Base-by-base conservation (phyloP, 2,888 invertebrate species). In the Trissoscelio sp. region DNA sequence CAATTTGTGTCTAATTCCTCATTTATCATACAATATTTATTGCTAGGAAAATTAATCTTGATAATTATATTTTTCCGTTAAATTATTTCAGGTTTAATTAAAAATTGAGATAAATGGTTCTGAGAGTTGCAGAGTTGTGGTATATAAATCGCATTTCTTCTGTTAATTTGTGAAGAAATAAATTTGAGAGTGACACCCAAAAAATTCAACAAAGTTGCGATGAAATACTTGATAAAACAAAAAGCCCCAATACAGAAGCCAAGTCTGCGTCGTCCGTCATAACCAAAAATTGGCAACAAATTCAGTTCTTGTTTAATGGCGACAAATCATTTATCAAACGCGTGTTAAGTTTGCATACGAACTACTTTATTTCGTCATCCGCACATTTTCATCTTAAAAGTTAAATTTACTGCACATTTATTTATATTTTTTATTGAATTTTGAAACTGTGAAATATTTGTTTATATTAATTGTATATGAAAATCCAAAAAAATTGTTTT, bases 271-370 rank as follows among this genome's bases (percentile, higher is more conserved):
- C 53, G 53, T 31, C 28, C 53, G 44, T 44, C 44, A 53, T 53
- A 20, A 16, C 53, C 53, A 53, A 31, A 53, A 28, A 31, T 53
- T 53, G 53, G 53, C 53, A 53, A 6, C 53, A 31, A 53, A 31
- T 14, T 53, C n/a, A 1, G 53, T 31, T 16, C 53, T 53, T 31
- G 9, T 53, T 31, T 53, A 53, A 53, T 53, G 53, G 14, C 53
- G 53, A 53, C 14, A 53, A 53, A 31, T 31, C 53, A 53, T 53
- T 53, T 53, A 31, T 53, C 53, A 53, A 53, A 28, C 48, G 24
- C 24, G 24, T 9, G 3, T 53, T 31, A 14, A n/a, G 7, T 53
- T 31, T 31, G 53, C 53, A 53, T 7, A 31, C 28, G 53, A 28
- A 39, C 39, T 1, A 39, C 6, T 14, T 39, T 12, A 39, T 39